These are phyloP conservation scores for Pimephales promelas DNA, from an alignment of 2,113 vertebrate species.

Conservation along the genomic window DNA sequence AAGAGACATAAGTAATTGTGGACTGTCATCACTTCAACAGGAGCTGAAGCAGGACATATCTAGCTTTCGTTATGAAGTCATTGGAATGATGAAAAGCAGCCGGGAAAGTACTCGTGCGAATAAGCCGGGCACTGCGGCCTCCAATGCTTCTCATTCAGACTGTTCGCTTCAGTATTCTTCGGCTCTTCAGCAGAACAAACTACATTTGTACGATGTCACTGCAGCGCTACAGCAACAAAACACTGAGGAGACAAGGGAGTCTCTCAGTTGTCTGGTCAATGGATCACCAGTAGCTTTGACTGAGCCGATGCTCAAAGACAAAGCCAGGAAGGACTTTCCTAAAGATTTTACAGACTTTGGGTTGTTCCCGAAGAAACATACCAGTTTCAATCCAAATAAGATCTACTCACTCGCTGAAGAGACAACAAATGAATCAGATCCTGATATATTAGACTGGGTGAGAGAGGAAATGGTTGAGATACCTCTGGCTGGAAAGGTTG, in stretches of 20 bases:
- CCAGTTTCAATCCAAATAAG: conserved; percentile 70
- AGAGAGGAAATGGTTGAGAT: conserved; percentile 40
- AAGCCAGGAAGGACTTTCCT: conserved; percentile 74
- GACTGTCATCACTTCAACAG: conserved; percentile 69
- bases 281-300: conserved; percentile 71
- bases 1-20: conserved; percentile 17
- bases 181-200: conserved; percentile 71
- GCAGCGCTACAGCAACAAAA: conserved; percentile 71
- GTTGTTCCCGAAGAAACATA: conserved; percentile 79
- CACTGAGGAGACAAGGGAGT: conserved; percentile 59
- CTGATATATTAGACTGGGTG: conserved; percentile 30
- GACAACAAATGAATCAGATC: conserved; percentile 41
- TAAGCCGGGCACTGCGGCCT: conserved; percentile 64
- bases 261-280: conserved; percentile 71
- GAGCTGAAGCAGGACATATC: conserved; percentile 98
- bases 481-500: background rate
- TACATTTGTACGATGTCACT: conserved; percentile 78
- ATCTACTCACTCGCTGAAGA: conserved; percentile 81
- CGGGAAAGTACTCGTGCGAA: conserved; percentile 64
- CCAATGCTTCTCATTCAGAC: conserved; percentile 74
- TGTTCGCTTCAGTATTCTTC: conserved; percentile 75
- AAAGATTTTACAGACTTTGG: conserved; percentile 76
- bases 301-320: conserved; percentile 73
- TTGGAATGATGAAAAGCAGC: conserved; percentile 88
- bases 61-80: conserved; percentile 96